Base-by-base conservation (phyloP, 2,797 vertebrate species). In the Acrocephalus scirpaceus region DNA sequence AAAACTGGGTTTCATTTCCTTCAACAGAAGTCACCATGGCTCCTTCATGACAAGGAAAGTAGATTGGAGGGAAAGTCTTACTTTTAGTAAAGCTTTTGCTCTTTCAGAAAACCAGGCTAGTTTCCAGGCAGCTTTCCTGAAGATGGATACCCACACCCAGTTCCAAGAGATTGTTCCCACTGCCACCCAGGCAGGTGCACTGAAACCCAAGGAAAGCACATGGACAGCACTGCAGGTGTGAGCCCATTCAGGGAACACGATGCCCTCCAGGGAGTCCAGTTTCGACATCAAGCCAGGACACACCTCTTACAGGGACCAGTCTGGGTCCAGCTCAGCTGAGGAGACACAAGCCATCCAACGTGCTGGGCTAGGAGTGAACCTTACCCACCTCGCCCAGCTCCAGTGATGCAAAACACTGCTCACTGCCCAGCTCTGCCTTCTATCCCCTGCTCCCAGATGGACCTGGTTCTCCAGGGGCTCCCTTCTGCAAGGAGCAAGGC, bases 271-370 rank as follows among this genome's bases (percentile, higher is more conserved):
- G 32, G 26, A 92, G 67, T 17, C 76, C 62, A 56, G 73, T 81
- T 86, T 79, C 0, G 0, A 50, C 5, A 0, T 36, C 45, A 38
- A 56, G 62, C 26, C 44, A 40, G 44, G 47, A 67, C 57, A n/a
- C 42, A 29, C 22, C 57, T 72, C 50, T 12, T 20, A 18, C 1
- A 4, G 40, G 34, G 50, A 51, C 47, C 4, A 0, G 29, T 9
- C 29, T 34, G 23, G 12, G 44, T 48, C 54, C 10, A 3, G 44
- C 48, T 58, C 74, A 45, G 69, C 38, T 56, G 51, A 66, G 53
- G 60, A 77, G n/a, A 44, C 47, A 30, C 0, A 0, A 94, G 26
- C 58, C 56, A 32, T 38, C 42, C 6, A 2, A 17, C 0, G 0
- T 13, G 4, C 70, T 44, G 74, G 45, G 17, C 30, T 32, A 26